Evolutionary conservation across 2,888 invertebrate genomes (phyloP).

Genomic region (Ectobius pallidus): DNA sequence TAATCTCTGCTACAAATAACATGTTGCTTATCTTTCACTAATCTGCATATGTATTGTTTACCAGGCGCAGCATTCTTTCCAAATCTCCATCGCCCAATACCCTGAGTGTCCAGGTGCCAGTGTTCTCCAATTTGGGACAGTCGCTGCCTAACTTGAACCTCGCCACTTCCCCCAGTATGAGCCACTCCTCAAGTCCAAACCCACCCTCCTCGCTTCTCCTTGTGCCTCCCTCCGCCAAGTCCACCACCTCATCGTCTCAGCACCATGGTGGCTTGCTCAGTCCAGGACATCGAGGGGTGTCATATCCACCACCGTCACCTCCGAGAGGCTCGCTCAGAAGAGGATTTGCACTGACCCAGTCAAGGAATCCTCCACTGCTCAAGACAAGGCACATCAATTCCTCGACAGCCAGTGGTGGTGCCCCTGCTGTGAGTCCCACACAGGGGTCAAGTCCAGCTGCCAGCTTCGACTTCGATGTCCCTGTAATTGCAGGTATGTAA

Average conservation of each 20-base stretch:
- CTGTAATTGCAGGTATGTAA: conserved; percentile 56
- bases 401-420: conserved; percentile 5
- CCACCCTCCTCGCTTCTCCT: conserved; percentile 56
- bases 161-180: conserved; percentile 51
- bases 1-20: no score
- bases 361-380: conserved; percentile 78
- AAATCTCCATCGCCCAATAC: conserved; percentile 70
- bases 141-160: conserved; percentile 78
- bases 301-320: conserved; percentile 83
- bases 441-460: conserved; percentile 46
- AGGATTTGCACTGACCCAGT: conserved; percentile 66
- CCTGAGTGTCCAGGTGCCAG: conserved; percentile 73
- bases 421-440: conserved; percentile 11
- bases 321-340: conserved; percentile 63
- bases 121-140: conserved; percentile 70
- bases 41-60: no score
- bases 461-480: conserved; percentile 58
- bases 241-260: not conserved
- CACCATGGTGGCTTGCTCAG: conserved; percentile 55
- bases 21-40: no score
- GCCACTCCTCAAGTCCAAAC: conserved; percentile 50
- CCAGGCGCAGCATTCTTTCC: conserved; percentile 51
- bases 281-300: conserved; percentile 57
- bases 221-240: conserved; percentile 48
- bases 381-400: conserved; percentile 75